phyloP scores from a whole-genome alignment of 2,888 invertebrate species.

The Rutpela maculata region DNA sequence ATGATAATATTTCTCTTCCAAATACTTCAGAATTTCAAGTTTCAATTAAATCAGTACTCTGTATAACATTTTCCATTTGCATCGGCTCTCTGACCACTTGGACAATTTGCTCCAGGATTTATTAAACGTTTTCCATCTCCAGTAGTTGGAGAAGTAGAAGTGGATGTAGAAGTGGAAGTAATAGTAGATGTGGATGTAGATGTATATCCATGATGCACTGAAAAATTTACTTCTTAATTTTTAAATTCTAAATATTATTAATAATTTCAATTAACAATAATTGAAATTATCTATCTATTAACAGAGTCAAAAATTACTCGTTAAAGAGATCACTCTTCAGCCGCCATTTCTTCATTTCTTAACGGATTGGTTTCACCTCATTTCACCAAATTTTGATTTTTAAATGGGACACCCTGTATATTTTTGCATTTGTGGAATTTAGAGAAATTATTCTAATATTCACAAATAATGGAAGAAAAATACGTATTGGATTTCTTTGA shows the following conservation, averaged over 20 bases:
- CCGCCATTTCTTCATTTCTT: too few species aligned
- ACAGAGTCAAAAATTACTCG: not conserved
- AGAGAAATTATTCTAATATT: too few species aligned
- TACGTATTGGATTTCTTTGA: too few species aligned
- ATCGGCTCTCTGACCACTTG: constrained; percentile 20
- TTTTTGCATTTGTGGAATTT: too few species aligned
- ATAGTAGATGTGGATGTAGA: not conserved
- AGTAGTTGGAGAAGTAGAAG: not conserved
- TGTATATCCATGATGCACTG: not conserved
- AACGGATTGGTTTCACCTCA: too few species aligned
- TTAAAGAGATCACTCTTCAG: too few species aligned
- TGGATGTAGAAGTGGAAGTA: not conserved
- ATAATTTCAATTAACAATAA: too few species aligned
- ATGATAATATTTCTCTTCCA: not conserved
- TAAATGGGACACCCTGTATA: too few species aligned
- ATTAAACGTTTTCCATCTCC: constrained; percentile 1
- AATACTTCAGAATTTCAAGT: not conserved
- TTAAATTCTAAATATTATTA: not conserved
- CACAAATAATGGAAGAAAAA: too few species aligned
- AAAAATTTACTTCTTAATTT: not conserved
- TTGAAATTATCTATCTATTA: not conserved
- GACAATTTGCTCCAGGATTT: constrained; percentile 29
- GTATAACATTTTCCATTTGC: constrained; percentile 7
- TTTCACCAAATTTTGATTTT: too few species aligned
- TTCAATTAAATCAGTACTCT: not conserved